A percentile compares a stretch with the other conserved stretches of the same genome.
Evolutionary conservation across 2,888 invertebrate genomes (phyloP).

Genomic region (Plebejus anna): DNA sequence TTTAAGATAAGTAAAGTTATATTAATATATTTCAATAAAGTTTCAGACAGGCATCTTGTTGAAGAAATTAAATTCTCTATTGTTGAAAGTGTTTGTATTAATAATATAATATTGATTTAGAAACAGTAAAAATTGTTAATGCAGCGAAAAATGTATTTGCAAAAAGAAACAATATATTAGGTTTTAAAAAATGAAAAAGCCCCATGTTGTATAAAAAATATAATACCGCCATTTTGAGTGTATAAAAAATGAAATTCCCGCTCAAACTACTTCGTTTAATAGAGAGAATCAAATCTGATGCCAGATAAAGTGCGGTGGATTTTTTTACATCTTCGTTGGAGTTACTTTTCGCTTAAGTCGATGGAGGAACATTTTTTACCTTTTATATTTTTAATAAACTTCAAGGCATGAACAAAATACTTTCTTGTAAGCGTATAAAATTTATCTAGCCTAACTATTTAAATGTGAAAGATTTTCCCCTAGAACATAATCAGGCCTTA

Average conservation of each 20-base stretch:
- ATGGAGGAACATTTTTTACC: constrained; percentile 19
- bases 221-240: background rate
- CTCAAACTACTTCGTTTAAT: constrained; percentile 28
- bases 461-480: background rate
- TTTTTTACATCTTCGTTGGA: constrained; percentile 26
- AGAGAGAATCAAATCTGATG: constrained; percentile 31
- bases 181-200: background rate
- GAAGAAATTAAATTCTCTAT: too few relatives aligned
- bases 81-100: too few relatives aligned
- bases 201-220: background rate
- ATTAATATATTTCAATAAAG: too few relatives aligned
- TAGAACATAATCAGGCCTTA: too few relatives aligned
- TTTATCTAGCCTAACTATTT: background rate
- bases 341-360: constrained; percentile 30
- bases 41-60: too few relatives aligned
- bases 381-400: constrained; percentile 28
- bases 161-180: too few relatives aligned
- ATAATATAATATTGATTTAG: too few relatives aligned
- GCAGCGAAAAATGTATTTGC: too few relatives aligned
- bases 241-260: constrained; percentile 11
- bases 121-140: too few relatives aligned
- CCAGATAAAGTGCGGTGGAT: constrained; percentile 29
- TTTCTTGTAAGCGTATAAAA: background rate
- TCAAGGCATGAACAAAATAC: background rate
- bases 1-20: background rate